phyloP scores from a whole-genome alignment of 1,140 invertebrate genomes.

The Theocolax elegans region DNA sequence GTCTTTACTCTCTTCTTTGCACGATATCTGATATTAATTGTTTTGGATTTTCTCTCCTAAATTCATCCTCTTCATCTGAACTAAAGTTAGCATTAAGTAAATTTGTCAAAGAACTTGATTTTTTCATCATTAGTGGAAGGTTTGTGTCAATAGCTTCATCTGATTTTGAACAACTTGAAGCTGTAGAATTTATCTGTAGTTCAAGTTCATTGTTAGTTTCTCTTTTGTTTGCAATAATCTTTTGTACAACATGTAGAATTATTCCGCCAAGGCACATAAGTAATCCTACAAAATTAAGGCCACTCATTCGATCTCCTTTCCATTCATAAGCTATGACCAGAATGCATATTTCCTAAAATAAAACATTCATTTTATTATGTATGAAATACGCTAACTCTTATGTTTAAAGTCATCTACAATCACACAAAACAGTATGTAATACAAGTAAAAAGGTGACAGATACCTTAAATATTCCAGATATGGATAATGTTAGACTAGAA shows the following conservation, averaged over 20 bases:
- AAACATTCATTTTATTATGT: slow-evolving; percentile 42
- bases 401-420: no score
- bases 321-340: slow-evolving; percentile 85
- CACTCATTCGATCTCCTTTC: slow-evolving; percentile 86
- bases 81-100: slow-evolving; percentile 63
- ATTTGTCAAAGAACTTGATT: slow-evolving; percentile 63
- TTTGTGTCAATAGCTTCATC: slow-evolving; percentile 58
- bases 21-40: slow-evolving; percentile 64
- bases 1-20: slow-evolving; percentile 59
- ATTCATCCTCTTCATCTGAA: slow-evolving; percentile 61
- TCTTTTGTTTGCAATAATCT: slow-evolving; percentile 65
- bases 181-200: slow-evolving; percentile 56
- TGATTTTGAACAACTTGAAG: slow-evolving; percentile 50
- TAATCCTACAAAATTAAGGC: slow-evolving; percentile 87
- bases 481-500: slow-evolving; percentile 96
- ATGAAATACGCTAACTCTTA: no score
- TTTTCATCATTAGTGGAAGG: slow-evolving; percentile 57
- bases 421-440: no score
- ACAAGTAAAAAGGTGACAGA: no score
- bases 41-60: slow-evolving; percentile 57
- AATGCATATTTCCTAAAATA: slow-evolving; percentile 88
- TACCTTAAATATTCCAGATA: slow-evolving; percentile 97
- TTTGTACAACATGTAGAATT: slow-evolving; percentile 85
- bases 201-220: slow-evolving; percentile 56
- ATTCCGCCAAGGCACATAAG: slow-evolving; percentile 91